A percentile compares a stretch with the other conserved stretches of the same genome.
Evolutionary conservation across 1,140 invertebrate species (phyloP).

Genomic region (Drosophila jambulina): DNA sequence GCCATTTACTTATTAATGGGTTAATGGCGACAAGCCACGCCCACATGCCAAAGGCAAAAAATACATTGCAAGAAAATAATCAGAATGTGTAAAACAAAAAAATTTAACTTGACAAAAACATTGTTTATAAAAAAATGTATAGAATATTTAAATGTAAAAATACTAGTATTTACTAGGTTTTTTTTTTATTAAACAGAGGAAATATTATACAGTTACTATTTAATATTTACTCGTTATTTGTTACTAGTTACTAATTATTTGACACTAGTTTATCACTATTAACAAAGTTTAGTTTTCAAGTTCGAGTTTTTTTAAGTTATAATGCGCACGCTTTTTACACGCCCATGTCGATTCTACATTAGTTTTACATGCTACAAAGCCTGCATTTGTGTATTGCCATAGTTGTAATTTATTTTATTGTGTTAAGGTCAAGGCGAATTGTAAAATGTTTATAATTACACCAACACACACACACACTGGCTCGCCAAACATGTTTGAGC

Average conservation of each 20-base stretch:
- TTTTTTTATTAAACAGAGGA: not conserved
- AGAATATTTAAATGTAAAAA: not conserved
- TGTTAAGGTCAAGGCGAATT: constrained; percentile 81
- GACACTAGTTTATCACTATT: not conserved
- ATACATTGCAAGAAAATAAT: not conserved
- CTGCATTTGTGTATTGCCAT: constrained; percentile 43
- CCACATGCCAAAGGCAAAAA: constrained; percentile 16
- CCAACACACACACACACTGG: constrained; percentile 11
- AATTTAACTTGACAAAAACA: too few species aligned
- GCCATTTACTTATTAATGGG: constrained; percentile 57
- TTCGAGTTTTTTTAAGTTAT: not conserved
- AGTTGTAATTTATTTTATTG: constrained; percentile 81
- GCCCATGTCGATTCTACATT: constrained; percentile 17
- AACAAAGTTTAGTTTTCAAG: not conserved
- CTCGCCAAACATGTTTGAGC: constrained; percentile 35
- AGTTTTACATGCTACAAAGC: constrained; percentile 12
- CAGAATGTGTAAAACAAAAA: not conserved
- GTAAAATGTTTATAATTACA: constrained; percentile 74
- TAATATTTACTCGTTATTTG: not conserved
- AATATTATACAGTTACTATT: not conserved
- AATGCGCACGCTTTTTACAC: constrained; percentile 17
- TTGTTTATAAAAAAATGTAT: too few species aligned
- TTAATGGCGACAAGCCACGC: constrained; percentile 44
- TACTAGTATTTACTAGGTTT: not conserved
- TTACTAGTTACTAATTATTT: not conserved